Percentiles rank a stretch among this genome's conserved stretches.
These are phyloP conservation scores for Brienomyrus brachyistius DNA, from an alignment of 2,113 vertebrate species.

Conservation along the genomic window DNA sequence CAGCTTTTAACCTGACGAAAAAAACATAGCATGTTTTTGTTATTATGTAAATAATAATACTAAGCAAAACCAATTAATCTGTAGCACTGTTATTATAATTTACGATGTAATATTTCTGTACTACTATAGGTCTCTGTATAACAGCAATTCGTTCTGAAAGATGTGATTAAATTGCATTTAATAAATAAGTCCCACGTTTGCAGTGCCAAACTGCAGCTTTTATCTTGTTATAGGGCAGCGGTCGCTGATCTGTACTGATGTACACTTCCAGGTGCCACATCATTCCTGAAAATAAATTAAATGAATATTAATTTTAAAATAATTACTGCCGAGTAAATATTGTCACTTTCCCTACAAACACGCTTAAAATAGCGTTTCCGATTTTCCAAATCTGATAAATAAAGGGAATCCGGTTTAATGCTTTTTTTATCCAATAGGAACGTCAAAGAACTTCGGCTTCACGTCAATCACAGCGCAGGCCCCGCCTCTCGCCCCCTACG, in stretches of 20 bases:
- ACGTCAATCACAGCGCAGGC: constrained; percentile 33
- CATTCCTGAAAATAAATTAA: constrained; percentile 13
- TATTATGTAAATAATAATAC: background rate
- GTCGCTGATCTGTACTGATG: background rate
- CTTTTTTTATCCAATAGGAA: constrained; percentile 45
- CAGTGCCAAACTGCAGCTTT: background rate
- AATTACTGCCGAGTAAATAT: background rate
- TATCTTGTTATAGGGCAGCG: background rate
- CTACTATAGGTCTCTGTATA: background rate
- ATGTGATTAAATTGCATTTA: background rate
- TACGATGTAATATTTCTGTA: background rate
- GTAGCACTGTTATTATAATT: background rate
- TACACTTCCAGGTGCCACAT: background rate
- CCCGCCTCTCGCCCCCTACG: constrained; percentile 35
- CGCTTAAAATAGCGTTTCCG: background rate
- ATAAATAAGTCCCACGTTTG: background rate
- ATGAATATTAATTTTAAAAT: background rate
- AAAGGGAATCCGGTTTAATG: constrained; percentile 32
- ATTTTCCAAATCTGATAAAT: constrained; percentile 22
- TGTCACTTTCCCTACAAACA: constrained; percentile 20
- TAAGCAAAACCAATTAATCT: background rate
- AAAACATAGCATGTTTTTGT: background rate
- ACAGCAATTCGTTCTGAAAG: background rate
- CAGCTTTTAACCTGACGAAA: background rate
- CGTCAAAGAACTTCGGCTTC: constrained; percentile 40